Evolutionary conservation across 2,113 vertebrate species (phyloP).

Genomic region (Phrynosoma platyrhinos): DNA sequence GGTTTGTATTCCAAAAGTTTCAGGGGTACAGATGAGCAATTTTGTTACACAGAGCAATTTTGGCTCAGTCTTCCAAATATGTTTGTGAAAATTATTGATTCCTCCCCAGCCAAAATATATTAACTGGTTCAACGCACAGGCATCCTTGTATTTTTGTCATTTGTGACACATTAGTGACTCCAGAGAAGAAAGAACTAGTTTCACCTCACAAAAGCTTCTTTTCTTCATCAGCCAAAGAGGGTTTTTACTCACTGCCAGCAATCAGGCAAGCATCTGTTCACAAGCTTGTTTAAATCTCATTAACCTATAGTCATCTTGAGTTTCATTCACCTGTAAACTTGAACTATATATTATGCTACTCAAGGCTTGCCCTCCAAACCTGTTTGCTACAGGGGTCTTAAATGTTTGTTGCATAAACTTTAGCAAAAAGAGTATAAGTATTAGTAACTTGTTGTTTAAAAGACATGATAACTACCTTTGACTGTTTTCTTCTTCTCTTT

Average conservation of each 20-base stretch:
- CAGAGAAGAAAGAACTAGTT: neutral
- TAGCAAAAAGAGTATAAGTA: neutral
- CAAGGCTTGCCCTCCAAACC: conserved; percentile 26
- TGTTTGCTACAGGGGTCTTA: conserved; percentile 20
- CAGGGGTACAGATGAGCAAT: neutral
- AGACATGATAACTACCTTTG: conserved; percentile 19
- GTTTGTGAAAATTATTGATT: neutral
- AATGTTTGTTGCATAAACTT: neutral
- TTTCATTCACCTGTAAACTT: neutral
- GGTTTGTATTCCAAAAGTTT: too few relatives aligned
- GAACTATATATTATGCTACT: neutral
- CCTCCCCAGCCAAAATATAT: neutral
- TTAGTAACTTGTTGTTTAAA: conserved; percentile 30
- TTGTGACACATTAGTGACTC: neutral
- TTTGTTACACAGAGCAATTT: neutral
- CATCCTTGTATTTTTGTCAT: neutral
- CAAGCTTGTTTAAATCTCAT: neutral
- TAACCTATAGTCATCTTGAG: neutral
- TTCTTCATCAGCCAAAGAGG: neutral
- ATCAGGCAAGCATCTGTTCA: neutral
- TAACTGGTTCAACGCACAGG: neutral
- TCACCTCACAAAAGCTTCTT: neutral
- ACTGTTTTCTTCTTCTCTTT: conserved; percentile 44
- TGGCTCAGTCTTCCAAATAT: neutral
- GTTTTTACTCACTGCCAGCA: neutral